These are phyloP conservation scores for Meiosimyza platycephala DNA, from an alignment of 2,888 invertebrate genomes.

Conservation along the genomic window DNA sequence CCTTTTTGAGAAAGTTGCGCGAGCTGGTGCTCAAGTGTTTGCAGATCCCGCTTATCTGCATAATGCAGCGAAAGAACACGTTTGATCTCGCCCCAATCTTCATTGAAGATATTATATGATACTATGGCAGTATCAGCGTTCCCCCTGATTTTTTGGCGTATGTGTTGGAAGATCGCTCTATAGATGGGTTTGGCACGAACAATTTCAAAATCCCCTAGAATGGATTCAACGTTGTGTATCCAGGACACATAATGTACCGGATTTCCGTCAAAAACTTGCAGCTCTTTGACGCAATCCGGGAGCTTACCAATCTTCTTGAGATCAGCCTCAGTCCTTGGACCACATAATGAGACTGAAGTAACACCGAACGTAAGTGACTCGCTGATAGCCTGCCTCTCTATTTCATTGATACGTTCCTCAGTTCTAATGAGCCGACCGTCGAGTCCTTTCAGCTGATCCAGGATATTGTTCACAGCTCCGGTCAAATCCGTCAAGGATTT, in stretches of 20 bases:
- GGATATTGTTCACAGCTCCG: no score
- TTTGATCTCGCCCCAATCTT: slow-evolving; percentile 41
- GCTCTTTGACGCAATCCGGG: slow-evolving; percentile 7
- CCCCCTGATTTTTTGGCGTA: slow-evolving; percentile 41
- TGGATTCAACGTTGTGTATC: slow-evolving; percentile 7
- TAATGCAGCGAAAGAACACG: slow-evolving; percentile 42
- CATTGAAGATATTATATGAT: slow-evolving; percentile 37
- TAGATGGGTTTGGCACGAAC: no score
- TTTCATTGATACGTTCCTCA: no score
- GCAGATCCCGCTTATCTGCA: slow-evolving; percentile 45
- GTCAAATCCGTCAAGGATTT: no score
- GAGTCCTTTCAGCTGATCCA: no score
- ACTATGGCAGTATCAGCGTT: slow-evolving; percentile 40
- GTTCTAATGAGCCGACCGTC: no score
- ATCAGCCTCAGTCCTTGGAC: slow-evolving; percentile 1
- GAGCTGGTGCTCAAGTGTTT: no score
- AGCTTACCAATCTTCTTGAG: slow-evolving; percentile 2
- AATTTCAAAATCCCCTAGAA: slow-evolving; percentile 1
- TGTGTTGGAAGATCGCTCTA: slow-evolving; percentile 42
- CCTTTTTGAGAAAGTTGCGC: no score
- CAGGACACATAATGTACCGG: slow-evolving; percentile 8
- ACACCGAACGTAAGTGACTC: no score
- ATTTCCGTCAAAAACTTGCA: slow-evolving; percentile 3
- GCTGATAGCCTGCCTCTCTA: no score
- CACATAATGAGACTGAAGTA: background rate